Evolutionary conservation across 2,888 invertebrate species (phyloP), one percentile per base, ranked within the genome.

Genomic region (Spodoptera picta): DNA sequence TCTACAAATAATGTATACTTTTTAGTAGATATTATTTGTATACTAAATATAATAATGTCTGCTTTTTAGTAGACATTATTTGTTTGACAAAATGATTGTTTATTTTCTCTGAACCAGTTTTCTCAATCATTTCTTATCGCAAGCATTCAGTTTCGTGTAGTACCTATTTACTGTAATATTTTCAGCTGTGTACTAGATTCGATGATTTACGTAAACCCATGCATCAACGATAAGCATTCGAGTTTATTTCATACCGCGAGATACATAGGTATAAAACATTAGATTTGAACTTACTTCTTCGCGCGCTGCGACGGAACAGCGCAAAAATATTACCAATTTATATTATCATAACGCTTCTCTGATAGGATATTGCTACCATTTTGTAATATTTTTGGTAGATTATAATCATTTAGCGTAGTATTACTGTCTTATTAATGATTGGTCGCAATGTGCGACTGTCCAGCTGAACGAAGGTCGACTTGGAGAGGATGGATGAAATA

Each of bases 181-280:
- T 50, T 65, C 52, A 54, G 58, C 23, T 24, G 42, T 46, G 52
- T 51, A 42, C 58, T 69, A 31, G 12, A 50, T 54, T 27, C 44
- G 47, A 51, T 64, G 59, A 71, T 69, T 69, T 64, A 69, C 23
- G 53, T 47, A 48, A 63, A 52, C 49, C 41, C 50, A 45, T 71
- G 45, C 27, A 69, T 69, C 53, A 63, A 7, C 44, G 46, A 46
- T 69, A 69, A 64, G 69, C 75, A 48, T 19, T 45, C 14, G 47
- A 47, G 53, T 60, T 57, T 64, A 60, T 60, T 59, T 62, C 55
- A 36, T 55, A 47, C 19, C 27, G 49, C 36, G 19, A 69, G 19
- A 36, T 62, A 53, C 36, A 19, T 19, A 19, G 19, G 19, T 1
- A 19, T 19, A 59, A 56, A 45, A 59, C 3, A 31, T 31, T 31